Conservation (phyloP, 2,888 invertebrate genomes). For the Augiades crinisus region DNA sequence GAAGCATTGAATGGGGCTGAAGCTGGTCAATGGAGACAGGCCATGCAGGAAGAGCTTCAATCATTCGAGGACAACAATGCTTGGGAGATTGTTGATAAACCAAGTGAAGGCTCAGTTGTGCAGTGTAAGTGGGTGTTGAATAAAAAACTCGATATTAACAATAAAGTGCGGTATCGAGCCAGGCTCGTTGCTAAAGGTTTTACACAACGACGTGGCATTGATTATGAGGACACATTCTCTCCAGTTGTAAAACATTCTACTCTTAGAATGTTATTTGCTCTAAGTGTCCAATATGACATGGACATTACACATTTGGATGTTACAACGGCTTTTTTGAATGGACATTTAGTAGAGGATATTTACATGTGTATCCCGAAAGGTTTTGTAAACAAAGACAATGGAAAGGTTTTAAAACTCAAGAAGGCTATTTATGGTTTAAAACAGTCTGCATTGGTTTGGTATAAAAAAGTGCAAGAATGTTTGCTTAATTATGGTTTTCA, state of each 20-base stretch:
- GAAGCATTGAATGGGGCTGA: constrained; percentile 28
- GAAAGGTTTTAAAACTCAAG: constrained; percentile 27
- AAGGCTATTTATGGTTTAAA: constrained; percentile 37
- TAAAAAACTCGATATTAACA: constrained; percentile 28
- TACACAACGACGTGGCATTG: constrained; percentile 25
- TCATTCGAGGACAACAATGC: constrained; percentile 33
- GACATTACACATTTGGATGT: constrained; percentile 35
- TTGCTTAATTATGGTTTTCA: constrained; percentile 27
- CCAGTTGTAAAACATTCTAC: constrained; percentile 29
- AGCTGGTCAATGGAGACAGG: constrained; percentile 27
- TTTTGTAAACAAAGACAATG: constrained; percentile 25
- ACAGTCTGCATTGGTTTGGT: constrained; percentile 35
- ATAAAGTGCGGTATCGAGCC: constrained; percentile 25
- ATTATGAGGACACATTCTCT: constrained; percentile 29
- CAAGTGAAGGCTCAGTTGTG: constrained; percentile 26
- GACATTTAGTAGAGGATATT: too few species aligned
- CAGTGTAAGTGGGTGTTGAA: constrained; percentile 33
- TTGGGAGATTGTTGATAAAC: constrained; percentile 32
- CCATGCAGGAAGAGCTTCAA: constrained; percentile 31
- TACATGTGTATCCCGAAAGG: constrained; percentile 20
- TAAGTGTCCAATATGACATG: constrained; percentile 18
- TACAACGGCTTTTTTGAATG: too few species aligned
- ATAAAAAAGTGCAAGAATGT: constrained; percentile 33
- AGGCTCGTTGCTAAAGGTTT: constrained; percentile 31
- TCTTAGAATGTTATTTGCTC: constrained; percentile 28